Percentiles rank a stretch among this genome's conserved stretches.
Evolutionary conservation across 2,797 vertebrate species (phyloP).

Genomic region (Anguilla pacifica): DNA sequence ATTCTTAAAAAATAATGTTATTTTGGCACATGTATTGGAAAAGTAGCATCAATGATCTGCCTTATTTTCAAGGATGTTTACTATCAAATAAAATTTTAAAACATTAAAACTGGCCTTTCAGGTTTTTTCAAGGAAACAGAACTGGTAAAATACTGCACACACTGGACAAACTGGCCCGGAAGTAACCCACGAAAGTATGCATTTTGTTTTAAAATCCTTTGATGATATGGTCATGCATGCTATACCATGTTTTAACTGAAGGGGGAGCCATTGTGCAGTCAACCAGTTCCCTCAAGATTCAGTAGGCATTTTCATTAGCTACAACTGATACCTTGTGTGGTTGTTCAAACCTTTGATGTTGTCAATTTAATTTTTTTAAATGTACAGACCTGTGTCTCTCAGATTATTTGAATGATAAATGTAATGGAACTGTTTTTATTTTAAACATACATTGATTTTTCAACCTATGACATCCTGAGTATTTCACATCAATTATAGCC

Average conservation of each 20-base stretch:
- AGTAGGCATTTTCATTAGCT: background rate
- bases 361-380: background rate
- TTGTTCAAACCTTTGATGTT: background rate
- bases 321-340: background rate
- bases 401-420: no score
- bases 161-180: background rate
- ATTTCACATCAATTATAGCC: no score
- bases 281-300: background rate
- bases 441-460: no score
- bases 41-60: slow-evolving; percentile 47
- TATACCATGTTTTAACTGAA: slow-evolving; percentile 18
- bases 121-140: background rate
- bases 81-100: slow-evolving; percentile 60
- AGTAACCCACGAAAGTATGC: background rate
- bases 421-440: no score
- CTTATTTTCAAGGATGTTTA: slow-evolving; percentile 60
- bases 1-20: slow-evolving; percentile 47
- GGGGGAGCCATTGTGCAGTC: slow-evolving; percentile 15
- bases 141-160: background rate
- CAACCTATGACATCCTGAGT: no score
- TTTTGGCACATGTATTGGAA: slow-evolving; percentile 61
- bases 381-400: no score
- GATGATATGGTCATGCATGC: background rate
- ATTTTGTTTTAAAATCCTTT: background rate
- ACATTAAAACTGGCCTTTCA: slow-evolving; percentile 30